These are phyloP conservation scores for Myripristis murdjan DNA, from an alignment of 2,797 vertebrate species.

Conservation along the genomic window DNA sequence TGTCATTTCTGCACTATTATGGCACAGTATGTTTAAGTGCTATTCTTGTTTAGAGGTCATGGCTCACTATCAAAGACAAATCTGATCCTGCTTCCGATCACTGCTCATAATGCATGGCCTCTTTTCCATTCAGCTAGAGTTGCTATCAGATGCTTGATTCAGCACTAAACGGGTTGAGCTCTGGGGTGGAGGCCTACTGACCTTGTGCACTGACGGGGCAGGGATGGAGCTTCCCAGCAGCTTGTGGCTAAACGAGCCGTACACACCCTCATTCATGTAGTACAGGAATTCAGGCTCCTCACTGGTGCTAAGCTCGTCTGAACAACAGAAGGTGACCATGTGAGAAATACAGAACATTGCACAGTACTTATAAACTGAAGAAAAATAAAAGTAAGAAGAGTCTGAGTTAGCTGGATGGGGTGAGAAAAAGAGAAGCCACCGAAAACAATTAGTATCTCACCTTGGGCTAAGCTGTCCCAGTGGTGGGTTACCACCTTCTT, in stretches of 20 bases:
- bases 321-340: conserved; percentile 12
- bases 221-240: conserved; percentile 92
- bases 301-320: conserved; percentile 83
- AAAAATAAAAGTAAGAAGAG: neutral
- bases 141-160: conserved; percentile 40
- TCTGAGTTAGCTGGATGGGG: neutral
- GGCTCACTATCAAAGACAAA: neutral
- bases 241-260: conserved; percentile 96
- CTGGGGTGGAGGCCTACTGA: conserved; percentile 67
- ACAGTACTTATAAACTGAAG: neutral
- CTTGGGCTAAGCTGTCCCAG: conserved; percentile 87
- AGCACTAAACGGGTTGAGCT: conserved; percentile 29
- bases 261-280: conserved; percentile 98
- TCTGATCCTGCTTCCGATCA: conserved; percentile 11
- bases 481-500: conserved; percentile 90
- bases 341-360: conserved; percentile 42
- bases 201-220: conserved; percentile 96
- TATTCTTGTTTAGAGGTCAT: neutral
- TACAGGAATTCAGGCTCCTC: conserved; percentile 92
- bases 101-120: conserved; percentile 32
- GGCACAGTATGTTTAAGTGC: neutral
- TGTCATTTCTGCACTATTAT: neutral
- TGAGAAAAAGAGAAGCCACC: neutral
- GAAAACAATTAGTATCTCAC: conserved; percentile 69
- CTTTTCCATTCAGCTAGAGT: conserved; percentile 6